phyloP scores from a whole-genome alignment of 2,888 invertebrate species.

The Ormia ochracea region DNA sequence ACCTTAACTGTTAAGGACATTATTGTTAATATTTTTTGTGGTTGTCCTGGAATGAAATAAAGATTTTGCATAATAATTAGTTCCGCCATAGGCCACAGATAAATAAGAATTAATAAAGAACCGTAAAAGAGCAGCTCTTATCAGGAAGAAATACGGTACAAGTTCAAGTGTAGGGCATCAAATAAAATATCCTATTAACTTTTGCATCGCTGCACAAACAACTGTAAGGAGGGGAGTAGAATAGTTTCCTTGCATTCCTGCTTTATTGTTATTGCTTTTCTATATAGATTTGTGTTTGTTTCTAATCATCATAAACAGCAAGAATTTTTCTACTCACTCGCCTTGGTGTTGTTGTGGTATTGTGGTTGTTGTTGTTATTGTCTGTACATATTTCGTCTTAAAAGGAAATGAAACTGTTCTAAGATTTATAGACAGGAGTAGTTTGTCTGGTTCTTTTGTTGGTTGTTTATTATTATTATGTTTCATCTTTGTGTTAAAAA shows the following conservation, averaged over 20 bases:
- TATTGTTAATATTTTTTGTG: too few species aligned
- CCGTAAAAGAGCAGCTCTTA: too few species aligned
- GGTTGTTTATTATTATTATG: background rate
- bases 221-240: background rate
- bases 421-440: constrained; percentile 48
- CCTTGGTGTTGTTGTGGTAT: background rate
- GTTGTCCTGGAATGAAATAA: too few species aligned
- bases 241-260: background rate
- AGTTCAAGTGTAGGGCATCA: too few species aligned
- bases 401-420: constrained; percentile 62
- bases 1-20: too few species aligned
- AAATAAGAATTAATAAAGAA: too few species aligned
- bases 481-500: background rate
- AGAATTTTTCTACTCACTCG: too few species aligned
- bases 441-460: constrained; percentile 39
- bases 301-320: constrained; percentile 23
- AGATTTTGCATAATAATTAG: too few species aligned
- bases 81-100: too few species aligned
- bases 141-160: too few species aligned
- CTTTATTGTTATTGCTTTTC: background rate
- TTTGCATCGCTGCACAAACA: background rate
- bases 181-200: too few species aligned
- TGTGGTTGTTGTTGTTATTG: background rate
- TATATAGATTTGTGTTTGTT: too few species aligned
- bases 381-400: constrained; percentile 3